Evolutionary conservation across 2,888 invertebrate genomes (phyloP).

Genomic region (Troides helena): DNA sequence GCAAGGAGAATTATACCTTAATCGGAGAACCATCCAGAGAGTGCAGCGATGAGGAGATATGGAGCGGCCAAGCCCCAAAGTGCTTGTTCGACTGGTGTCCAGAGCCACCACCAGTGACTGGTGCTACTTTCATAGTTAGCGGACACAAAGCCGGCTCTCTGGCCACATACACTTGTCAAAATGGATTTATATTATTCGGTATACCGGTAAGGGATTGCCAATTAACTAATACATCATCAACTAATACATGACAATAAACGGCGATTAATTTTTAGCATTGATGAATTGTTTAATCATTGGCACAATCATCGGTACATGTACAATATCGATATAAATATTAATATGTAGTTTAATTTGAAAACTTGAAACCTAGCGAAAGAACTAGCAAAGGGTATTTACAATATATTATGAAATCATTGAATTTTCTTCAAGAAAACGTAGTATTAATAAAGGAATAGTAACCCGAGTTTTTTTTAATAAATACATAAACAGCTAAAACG

Average conservation of each 20-base stretch:
- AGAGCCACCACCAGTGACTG: constrained; percentile 88
- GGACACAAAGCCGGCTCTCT: constrained; percentile 90
- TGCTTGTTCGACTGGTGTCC: constrained; percentile 94
- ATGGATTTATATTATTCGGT: constrained; percentile 91
- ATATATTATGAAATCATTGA: too few species aligned
- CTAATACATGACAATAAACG: too few species aligned
- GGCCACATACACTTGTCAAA: constrained; percentile 89
- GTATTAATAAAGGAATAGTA: too few species aligned
- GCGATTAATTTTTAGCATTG: too few species aligned
- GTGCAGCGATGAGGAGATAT: constrained; percentile 87
- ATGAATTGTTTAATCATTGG: neutral
- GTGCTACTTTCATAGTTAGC: constrained; percentile 85
- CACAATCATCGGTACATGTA: neutral
- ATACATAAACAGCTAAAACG: neutral
- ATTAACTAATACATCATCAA: neutral
- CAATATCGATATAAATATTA: neutral
- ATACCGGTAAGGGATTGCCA: constrained; percentile 81
- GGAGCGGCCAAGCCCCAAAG: constrained; percentile 89
- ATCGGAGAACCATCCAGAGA: constrained; percentile 85
- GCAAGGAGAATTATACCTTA: constrained; percentile 91
- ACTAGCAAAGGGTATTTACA: too few species aligned
- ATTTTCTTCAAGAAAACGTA: too few species aligned
- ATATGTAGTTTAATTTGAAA: neutral
- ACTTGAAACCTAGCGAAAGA: neutral
- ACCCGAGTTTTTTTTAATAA: neutral